Base-by-base conservation (phyloP, 30 jellyfish, hydroid and myxozoan species). In the Cassiopea xamachana region DNA sequence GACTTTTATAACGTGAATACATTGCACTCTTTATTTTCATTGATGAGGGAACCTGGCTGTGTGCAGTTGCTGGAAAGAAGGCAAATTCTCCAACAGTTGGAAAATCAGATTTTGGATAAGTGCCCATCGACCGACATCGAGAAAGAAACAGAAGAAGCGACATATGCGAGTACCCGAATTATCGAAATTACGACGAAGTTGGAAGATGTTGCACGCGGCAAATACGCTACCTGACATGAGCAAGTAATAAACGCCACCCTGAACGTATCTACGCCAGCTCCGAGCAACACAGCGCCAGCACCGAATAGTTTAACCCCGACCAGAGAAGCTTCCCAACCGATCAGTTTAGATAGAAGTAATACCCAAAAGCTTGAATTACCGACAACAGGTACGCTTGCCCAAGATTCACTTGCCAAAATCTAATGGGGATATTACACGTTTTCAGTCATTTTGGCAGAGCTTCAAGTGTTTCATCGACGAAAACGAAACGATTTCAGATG, bases 381-480 rank as follows among this genome's bases (percentile, higher is more conserved):
- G 73, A 92, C 93, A 3, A 74, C 14, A 77, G 72, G 76, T 55
- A 75, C 76, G 39, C 39, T 27, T 27, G 39, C 39, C 39, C 39
- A 27, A 27, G 39, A 27, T 27, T 27, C 39, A 27, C 44, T 46
- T 91, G 55, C 72, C 60, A 64, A 90, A 48, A 58, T 84, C 85
- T 86, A 46, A 81, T 27, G 96, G 95, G 70, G 79, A 75, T 48
- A 48, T 92, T 91, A 27, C 39, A 27, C 39, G 39, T 27, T 27
- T 27, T 27, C 39, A 27, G 39, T 27, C 39, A 27, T 27, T 91
- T 49, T 50, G 80, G 60, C 97, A 91, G 48, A 84, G 88, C 44
- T 91, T 91, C 51, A 60, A 77, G 60, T 84, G 95, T 46, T 81
- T 93, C 62, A 61, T 91, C 1, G 70, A 86, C 61, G 77, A 59